Evolutionary conservation across 64 coral and sea anemone species (phyloP), one percentile per base, ranked within the genome.

Genomic region (Porites lutea): DNA sequence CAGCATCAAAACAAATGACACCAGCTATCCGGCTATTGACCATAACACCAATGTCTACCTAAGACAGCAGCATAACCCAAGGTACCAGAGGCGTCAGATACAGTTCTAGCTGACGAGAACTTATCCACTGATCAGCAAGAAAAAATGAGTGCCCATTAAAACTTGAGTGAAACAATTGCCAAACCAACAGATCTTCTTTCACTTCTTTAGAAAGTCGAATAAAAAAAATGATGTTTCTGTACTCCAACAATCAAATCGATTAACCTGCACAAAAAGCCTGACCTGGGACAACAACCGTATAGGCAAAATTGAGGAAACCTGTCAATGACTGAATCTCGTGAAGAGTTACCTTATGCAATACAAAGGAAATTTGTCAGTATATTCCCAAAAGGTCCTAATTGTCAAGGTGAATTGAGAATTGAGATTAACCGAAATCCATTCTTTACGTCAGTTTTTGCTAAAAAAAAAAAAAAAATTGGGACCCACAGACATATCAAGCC

Each of bases 41-140:
- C 83, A 71, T 71, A 87, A 50, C 64, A 69, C 83, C 83, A 87
- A 70, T 87, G 37, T 45, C 46, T 68, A 70, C 83, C 83, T 21
- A 87, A 87, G 52, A 87, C 23, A 15, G 83, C 83, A 51, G 65
- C 83, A 71, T 69, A 87, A 72, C 83, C 83, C 23, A 87, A 51
- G n/a, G 83, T 37, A 50, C 83, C 83, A 19, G 83, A 69, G 65
- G 64, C 20, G 16, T 87, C 83, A 18, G 83, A 57, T 87, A 52
- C 50, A 73, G 68, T 21, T 87, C 21, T 70, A 71, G 68, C 14
- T 45, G 60, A 23, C 21, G 12, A 61, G 52, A 59, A 45, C 19
- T 62, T 16, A 9, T 45, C 76, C 76, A 79, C 76, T 47, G 76
- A 49, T 79, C 76, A 49, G 13, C 45, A 7, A 79, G 45, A 49